Evolutionary conservation across 2,888 invertebrate species (phyloP).

Genomic region (Diplolepis rosae): DNA sequence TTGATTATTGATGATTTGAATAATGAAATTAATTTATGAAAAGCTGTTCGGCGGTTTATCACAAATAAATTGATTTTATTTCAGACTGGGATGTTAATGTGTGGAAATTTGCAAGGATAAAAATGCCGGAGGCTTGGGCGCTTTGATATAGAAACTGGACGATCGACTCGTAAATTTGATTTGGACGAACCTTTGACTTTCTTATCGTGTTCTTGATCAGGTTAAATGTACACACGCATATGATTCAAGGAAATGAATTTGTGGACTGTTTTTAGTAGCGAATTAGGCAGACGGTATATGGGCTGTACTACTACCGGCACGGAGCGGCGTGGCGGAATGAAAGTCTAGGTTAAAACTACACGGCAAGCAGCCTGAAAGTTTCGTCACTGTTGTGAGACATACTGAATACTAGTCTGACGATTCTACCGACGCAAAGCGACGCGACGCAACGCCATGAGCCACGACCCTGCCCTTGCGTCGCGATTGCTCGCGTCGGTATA

Average conservation of each 20-base stretch:
- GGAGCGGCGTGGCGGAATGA: too few relatives aligned
- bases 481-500: slow-evolving; percentile 59
- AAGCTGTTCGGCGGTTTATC: too few relatives aligned
- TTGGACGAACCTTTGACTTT: neutral
- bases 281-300: neutral
- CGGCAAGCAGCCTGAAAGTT: slow-evolving; percentile 34
- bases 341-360: slow-evolving; percentile 42
- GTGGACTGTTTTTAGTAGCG: neutral
- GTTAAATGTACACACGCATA: neutral
- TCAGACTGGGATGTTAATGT: too few relatives aligned
- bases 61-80: too few relatives aligned
- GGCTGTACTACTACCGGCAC: slow-evolving; percentile 35
- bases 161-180: neutral
- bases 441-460: too few relatives aligned
- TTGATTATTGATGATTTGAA: neutral
- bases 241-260: neutral
- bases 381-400: slow-evolving; percentile 67
- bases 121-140: slow-evolving; percentile 9
- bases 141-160: neutral
- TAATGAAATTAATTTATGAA: too few relatives aligned
- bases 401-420: slow-evolving; percentile 60
- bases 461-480: slow-evolving; percentile 73
- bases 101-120: neutral
- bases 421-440: too few relatives aligned
- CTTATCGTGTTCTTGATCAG: neutral